Percentiles rank a stretch among this genome's conserved stretches.
Evolutionary conservation across 2,797 vertebrate genomes (phyloP).

Genomic region (Sebastes elongatus): DNA sequence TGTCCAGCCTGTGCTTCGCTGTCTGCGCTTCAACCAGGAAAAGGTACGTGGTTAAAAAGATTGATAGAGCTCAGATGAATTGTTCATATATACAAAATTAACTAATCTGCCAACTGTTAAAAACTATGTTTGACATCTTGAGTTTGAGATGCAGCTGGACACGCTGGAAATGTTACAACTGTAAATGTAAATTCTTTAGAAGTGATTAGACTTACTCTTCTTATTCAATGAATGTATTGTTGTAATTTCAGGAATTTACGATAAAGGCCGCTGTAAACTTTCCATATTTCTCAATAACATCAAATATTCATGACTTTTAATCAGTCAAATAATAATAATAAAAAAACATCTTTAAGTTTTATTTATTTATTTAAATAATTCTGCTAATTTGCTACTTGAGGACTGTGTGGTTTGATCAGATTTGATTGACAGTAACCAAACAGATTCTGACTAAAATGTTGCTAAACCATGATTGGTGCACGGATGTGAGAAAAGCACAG

Average conservation of each 20-base stretch:
- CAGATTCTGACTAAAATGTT: not conserved
- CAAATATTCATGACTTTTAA: not conserved
- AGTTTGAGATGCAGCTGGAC: not conserved
- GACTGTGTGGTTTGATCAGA: not conserved
- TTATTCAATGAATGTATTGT: not conserved
- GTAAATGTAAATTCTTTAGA: not conserved
- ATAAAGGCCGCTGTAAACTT: not conserved
- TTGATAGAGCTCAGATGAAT: not conserved
- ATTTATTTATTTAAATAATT: not conserved
- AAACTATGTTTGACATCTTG: not conserved
- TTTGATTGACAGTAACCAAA: not conserved
- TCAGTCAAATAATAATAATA: not conserved
- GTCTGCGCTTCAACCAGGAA: not conserved
- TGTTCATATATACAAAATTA: not conserved
- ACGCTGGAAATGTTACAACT: not conserved
- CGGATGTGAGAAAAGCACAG: not conserved
- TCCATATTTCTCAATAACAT: not conserved
- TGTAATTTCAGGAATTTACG: not conserved
- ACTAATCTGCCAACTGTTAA: not conserved
- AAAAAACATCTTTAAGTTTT: not conserved
- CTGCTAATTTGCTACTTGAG: not conserved
- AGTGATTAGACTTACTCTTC: not conserved
- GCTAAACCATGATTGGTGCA: not conserved
- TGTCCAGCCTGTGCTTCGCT: conserved; percentile 9
- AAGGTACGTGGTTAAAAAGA: conserved; percentile 34